These are phyloP conservation scores for Pterocles orientalis DNA, from an alignment of 2,113 vertebrate genomes.

Conservation along the genomic window DNA sequence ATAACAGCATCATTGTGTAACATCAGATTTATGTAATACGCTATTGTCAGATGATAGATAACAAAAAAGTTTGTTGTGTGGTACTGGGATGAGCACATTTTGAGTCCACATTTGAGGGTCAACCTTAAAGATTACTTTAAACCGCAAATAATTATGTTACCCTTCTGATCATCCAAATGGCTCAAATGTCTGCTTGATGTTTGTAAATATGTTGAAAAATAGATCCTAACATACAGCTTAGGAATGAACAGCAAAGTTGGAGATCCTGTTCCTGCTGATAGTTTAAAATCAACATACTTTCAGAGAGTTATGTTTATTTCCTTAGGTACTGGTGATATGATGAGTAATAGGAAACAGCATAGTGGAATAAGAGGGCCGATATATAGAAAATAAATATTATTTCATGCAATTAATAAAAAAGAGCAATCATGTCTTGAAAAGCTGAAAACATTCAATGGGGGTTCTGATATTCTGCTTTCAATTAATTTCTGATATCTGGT, in stretches of 20 bases:
- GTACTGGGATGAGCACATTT: not conserved
- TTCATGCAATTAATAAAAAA: not conserved
- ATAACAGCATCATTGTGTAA: not conserved
- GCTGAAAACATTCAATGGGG: not conserved
- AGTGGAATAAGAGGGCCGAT: not conserved
- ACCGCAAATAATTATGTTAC: not conserved
- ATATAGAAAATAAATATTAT: not conserved
- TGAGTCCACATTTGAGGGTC: not conserved
- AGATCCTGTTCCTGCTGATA: not conserved
- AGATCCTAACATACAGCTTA: not conserved
- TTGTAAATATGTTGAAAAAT: not conserved
- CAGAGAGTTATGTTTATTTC: not conserved
- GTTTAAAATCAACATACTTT: not conserved
- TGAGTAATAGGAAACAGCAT: not conserved
- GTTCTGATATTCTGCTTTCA: not conserved
- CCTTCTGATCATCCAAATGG: not conserved
- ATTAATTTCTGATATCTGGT: not conserved
- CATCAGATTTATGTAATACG: constrained; percentile 5
- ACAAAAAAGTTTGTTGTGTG: not conserved
- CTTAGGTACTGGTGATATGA: not conserved
- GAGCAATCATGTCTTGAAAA: not conserved
- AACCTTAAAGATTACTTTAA: not conserved
- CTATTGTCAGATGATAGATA: not conserved
- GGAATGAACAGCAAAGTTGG: not conserved
- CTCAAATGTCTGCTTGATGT: not conserved